phyloP scores from a whole-genome alignment of 2,797 vertebrate genomes.

The Sphenopsis melanotis region DNA sequence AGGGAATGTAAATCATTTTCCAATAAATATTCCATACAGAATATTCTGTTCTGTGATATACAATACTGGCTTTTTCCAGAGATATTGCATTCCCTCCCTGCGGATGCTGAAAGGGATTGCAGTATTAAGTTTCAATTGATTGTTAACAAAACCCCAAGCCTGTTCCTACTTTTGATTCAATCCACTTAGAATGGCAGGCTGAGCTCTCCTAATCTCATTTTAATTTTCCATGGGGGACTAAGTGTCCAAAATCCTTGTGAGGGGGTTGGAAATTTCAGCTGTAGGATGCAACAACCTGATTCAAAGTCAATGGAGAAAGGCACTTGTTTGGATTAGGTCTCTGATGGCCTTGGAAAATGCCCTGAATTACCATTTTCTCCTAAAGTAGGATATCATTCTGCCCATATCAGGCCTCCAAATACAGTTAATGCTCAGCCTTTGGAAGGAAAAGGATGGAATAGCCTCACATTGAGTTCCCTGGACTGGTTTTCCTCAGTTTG shows the following conservation, averaged over 20 bases:
- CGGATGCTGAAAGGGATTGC: slow-evolving; percentile 42
- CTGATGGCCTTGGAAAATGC: background rate
- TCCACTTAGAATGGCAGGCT: slow-evolving; percentile 55
- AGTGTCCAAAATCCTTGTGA: slow-evolving; percentile 24
- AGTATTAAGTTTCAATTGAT: slow-evolving; percentile 52
- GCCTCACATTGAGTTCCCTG: background rate
- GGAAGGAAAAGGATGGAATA: background rate
- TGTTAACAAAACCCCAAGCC: slow-evolving; percentile 51
- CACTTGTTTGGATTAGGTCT: background rate
- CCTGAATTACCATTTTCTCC: background rate
- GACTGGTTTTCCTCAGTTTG: background rate
- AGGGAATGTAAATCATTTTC: slow-evolving; percentile 50
- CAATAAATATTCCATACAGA: slow-evolving; percentile 53
- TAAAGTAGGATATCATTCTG: background rate
- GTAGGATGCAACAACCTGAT: background rate
- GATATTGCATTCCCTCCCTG: slow-evolving; percentile 49
- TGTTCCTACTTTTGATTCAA: slow-evolving; percentile 49
- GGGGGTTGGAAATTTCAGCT: background rate
- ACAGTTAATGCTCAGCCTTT: background rate
- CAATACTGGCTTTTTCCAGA: slow-evolving; percentile 36
- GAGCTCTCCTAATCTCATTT: slow-evolving; percentile 59
- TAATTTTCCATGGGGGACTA: slow-evolving; percentile 45
- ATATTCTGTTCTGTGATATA: slow-evolving; percentile 38
- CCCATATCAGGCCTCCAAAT: background rate
- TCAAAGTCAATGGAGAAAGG: background rate